Percentiles rank a stretch among this genome's conserved stretches.
phyloP scores from a whole-genome alignment of 2,888 invertebrate species.

The Phyto melanocephala region DNA sequence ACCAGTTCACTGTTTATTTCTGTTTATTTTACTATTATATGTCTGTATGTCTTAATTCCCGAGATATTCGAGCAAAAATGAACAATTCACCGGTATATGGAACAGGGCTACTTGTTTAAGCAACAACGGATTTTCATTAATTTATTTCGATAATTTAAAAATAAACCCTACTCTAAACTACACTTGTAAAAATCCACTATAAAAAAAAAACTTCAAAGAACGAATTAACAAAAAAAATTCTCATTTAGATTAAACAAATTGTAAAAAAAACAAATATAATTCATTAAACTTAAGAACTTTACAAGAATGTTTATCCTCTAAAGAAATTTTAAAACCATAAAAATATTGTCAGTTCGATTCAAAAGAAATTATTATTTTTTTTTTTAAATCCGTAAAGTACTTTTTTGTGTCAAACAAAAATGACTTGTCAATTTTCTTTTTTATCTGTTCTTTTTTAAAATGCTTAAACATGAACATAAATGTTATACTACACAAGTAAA shows the following conservation, averaged over 20 bases:
- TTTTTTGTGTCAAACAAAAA: constrained; percentile 32
- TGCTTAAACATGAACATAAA: constrained; percentile 52
- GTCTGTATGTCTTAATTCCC: too few species aligned
- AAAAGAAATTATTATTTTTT: constrained; percentile 34
- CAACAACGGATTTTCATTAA: too few species aligned
- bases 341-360: constrained; percentile 24
- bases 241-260: constrained; percentile 56
- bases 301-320: background rate
- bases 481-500: constrained; percentile 1
- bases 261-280: constrained; percentile 2
- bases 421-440: constrained; percentile 59
- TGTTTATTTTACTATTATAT: too few species aligned
- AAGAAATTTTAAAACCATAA: constrained; percentile 8
- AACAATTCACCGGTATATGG: too few species aligned
- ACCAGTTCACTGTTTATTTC: too few species aligned
- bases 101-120: too few species aligned
- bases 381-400: constrained; percentile 42
- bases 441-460: constrained; percentile 45
- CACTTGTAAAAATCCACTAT: too few species aligned
- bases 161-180: too few species aligned
- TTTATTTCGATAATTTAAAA: too few species aligned
- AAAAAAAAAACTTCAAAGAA: constrained; percentile 42
- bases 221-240: constrained; percentile 53
- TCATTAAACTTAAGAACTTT: constrained; percentile 12
- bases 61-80: too few species aligned